Conservation (phyloP, 53 echinoderm and acorn worm genomes). For the Hippasteria phrygiana region DNA sequence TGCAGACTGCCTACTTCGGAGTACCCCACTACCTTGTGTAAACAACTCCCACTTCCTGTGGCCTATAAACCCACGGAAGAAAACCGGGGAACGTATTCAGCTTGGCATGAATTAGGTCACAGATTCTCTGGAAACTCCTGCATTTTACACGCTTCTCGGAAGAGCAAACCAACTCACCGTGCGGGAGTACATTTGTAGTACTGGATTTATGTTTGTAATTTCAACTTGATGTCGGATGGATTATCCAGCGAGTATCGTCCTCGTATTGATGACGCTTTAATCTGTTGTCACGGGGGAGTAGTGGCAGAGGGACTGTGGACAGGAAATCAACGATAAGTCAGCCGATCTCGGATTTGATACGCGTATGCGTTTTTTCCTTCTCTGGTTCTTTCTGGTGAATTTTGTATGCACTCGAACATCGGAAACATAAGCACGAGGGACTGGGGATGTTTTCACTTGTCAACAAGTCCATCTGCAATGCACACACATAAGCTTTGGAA, state of each 20-base stretch:
- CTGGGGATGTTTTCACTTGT: no score
- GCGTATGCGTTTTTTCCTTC: not conserved
- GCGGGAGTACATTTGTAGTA: not conserved
- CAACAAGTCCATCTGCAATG: no score
- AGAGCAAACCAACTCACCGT: not conserved
- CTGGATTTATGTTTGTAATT: not conserved
- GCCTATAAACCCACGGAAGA: not conserved
- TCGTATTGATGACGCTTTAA: no score
- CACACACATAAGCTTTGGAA: no score
- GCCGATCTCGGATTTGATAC: not conserved
- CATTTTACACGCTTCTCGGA: not conserved
- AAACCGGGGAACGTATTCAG: not conserved
- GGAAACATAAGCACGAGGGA: not conserved
- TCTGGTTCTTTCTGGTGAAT: not conserved
- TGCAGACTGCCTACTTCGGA: conserved; percentile 1
- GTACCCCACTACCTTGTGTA: not conserved
- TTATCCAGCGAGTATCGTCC: not conserved
- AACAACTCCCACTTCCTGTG: conserved; percentile 6
- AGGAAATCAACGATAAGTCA: not conserved
- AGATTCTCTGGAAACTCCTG: not conserved
- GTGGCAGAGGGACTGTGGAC: not conserved
- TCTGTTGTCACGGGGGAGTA: not conserved
- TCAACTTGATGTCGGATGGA: not conserved
- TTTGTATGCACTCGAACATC: not conserved
- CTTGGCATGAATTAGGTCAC: not conserved